phyloP scores from a whole-genome alignment of 2,797 vertebrate genomes.

The Crocidura indochinensis region DNA sequence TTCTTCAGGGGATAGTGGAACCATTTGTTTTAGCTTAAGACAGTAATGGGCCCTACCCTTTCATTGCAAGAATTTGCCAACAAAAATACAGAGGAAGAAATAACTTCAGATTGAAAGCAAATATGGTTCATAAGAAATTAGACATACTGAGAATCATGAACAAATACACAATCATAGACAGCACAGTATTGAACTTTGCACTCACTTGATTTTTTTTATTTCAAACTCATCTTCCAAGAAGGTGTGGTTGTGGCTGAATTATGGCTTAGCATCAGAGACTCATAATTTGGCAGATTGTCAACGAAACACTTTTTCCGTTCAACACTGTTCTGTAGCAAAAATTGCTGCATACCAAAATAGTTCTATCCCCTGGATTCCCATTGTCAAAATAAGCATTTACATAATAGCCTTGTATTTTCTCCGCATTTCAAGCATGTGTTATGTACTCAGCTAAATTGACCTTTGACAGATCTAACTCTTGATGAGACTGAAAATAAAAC shows the following conservation, averaged over 20 bases:
- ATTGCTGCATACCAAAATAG: conserved; percentile 82
- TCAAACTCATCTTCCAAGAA: conserved; percentile 69
- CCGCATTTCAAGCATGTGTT: conserved; percentile 79
- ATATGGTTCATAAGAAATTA: conserved; percentile 63
- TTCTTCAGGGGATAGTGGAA: conserved; percentile 43
- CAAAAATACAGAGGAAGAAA: conserved; percentile 66
- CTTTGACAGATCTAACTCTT: conserved; percentile 85
- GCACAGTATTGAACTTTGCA: conserved; percentile 42
- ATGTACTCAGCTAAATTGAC: conserved; percentile 80
- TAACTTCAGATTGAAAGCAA: conserved; percentile 54
- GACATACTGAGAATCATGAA: conserved; percentile 59
- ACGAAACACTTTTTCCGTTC: conserved; percentile 85
- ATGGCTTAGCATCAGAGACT: conserved; percentile 1
- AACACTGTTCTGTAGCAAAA: conserved; percentile 82
- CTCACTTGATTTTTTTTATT: conserved; percentile 66
- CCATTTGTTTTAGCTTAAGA: conserved; percentile 56
- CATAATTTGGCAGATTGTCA: conserved; percentile 38
- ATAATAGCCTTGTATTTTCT: conserved; percentile 83
- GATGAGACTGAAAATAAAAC: conserved; percentile 85
- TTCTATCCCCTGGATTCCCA: conserved; percentile 80
- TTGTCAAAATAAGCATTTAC: conserved; percentile 88
- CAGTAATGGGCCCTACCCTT: conserved; percentile 49
- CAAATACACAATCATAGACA: conserved; percentile 56
- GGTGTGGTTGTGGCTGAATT: conserved; percentile 34
- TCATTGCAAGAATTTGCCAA: conserved; percentile 48